These are phyloP conservation scores for Semibalanus balanoides DNA, from an alignment of 1,140 invertebrate species.

Conservation along the genomic window DNA sequence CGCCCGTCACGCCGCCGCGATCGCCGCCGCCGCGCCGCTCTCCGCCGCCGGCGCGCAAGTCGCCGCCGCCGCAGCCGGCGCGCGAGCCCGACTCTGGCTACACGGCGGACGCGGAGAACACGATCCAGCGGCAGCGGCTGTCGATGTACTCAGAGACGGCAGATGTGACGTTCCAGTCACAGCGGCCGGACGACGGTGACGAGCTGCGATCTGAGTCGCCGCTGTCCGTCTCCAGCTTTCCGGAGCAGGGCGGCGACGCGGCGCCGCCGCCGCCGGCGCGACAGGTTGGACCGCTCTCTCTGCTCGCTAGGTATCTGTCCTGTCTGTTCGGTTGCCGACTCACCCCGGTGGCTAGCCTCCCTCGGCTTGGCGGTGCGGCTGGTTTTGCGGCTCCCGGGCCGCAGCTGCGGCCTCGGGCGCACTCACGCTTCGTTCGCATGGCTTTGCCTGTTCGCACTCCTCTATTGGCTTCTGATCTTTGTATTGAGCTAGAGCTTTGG, in stretches of 20 bases:
- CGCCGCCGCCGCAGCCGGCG: no score
- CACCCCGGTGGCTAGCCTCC: not conserved
- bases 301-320: conserved; percentile 1
- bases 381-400: not conserved
- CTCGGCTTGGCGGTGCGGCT: not conserved
- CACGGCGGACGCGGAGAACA: not conserved
- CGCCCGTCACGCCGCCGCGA: no score
- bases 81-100: not conserved
- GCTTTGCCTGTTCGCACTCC: not conserved
- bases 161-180: not conserved
- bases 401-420: no score
- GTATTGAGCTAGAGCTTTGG: no score
- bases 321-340: not conserved
- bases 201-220: not conserved
- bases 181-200: not conserved
- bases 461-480: no score
- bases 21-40: no score
- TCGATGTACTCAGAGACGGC: not conserved
- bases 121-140: not conserved
- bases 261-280: no score
- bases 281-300: not conserved
- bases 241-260: not conserved
- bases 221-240: not conserved
- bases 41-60: no score
- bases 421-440: not conserved